Evolutionary conservation across 30 jellyfish, hydroid and myxozoan genomes (phyloP).

Genomic region (Thelohanellus kitauei): DNA sequence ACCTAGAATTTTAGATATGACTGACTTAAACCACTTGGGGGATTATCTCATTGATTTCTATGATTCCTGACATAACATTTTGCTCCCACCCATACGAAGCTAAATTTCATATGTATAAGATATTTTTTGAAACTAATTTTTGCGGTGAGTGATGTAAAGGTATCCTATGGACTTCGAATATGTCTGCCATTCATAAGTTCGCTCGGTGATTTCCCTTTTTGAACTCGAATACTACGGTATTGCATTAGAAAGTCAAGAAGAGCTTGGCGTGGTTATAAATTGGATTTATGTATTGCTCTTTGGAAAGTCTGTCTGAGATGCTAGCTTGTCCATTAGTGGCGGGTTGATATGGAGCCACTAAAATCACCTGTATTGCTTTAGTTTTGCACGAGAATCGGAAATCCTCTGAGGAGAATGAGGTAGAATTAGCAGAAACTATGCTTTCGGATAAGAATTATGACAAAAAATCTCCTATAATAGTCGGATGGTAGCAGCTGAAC

Average conservation of each 20-base stretch:
- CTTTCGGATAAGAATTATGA: slow-evolving; percentile 2
- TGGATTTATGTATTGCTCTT: too few relatives aligned
- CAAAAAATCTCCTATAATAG: slow-evolving; percentile 3
- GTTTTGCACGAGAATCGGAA: slow-evolving; percentile 2
- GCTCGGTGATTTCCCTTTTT: slow-evolving; percentile 3
- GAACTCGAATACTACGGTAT: slow-evolving; percentile 4
- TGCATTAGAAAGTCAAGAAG: slow-evolving; percentile 8
- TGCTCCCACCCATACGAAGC: too few relatives aligned
- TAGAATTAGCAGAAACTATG: slow-evolving; percentile 6
- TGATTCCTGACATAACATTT: too few relatives aligned
- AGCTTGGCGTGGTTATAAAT: slow-evolving; percentile 1
- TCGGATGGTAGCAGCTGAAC: background rate
- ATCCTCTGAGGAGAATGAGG: slow-evolving; percentile 4
- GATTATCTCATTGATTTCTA: too few relatives aligned
- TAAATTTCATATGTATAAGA: too few relatives aligned
- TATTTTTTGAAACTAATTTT: too few relatives aligned
- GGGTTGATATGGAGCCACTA: too few relatives aligned
- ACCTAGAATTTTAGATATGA: too few relatives aligned
- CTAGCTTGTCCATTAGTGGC: too few relatives aligned
- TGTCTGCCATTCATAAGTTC: slow-evolving; percentile 8
- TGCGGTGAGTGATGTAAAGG: slow-evolving; percentile 4
- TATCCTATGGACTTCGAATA: background rate
- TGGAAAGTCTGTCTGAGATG: too few relatives aligned
- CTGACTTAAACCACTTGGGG: too few relatives aligned
- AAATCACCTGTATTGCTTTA: too few relatives aligned